Evolutionary conservation across 2,797 vertebrate genomes (phyloP).

Genomic region (Coregonus suidteri): DNA sequence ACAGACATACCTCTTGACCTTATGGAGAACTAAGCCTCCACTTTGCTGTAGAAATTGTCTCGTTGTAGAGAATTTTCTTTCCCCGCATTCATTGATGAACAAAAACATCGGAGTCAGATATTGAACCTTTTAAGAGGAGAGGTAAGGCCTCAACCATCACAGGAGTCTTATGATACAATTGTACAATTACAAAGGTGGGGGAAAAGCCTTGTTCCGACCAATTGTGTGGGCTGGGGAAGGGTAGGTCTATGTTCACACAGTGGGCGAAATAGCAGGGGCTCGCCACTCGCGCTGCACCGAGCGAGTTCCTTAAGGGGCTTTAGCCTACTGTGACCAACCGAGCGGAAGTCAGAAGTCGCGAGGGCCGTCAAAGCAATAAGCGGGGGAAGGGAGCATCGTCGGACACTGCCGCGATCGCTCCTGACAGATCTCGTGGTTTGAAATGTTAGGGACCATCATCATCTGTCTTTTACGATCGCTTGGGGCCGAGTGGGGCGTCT

Average conservation of each 20-base stretch:
- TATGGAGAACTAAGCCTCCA: neutral
- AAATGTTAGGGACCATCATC: slow-evolving; percentile 21
- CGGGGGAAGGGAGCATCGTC: slow-evolving; percentile 35
- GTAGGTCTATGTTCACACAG: neutral
- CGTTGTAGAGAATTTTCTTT: neutral
- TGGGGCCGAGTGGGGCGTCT: slow-evolving; percentile 19
- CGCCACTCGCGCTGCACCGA: neutral
- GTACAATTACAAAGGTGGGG: neutral
- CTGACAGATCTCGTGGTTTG: slow-evolving; percentile 57
- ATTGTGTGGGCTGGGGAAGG: neutral
- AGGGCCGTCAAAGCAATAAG: neutral
- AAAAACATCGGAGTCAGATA: neutral
- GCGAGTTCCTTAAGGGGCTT: neutral
- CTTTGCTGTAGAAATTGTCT: neutral
- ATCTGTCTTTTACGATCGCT: slow-evolving; percentile 58
- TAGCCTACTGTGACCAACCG: neutral
- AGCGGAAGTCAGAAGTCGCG: slow-evolving; percentile 26
- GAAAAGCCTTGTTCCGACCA: neutral
- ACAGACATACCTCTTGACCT: neutral
- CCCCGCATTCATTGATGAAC: neutral
- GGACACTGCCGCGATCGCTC: slow-evolving; percentile 38
- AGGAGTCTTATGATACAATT: neutral
- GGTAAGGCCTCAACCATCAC: neutral
- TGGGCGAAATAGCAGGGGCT: neutral
- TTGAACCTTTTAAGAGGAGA: neutral